Evolutionary conservation across 2,113 vertebrate genomes (phyloP).

Genomic region (Alethe castanea): DNA sequence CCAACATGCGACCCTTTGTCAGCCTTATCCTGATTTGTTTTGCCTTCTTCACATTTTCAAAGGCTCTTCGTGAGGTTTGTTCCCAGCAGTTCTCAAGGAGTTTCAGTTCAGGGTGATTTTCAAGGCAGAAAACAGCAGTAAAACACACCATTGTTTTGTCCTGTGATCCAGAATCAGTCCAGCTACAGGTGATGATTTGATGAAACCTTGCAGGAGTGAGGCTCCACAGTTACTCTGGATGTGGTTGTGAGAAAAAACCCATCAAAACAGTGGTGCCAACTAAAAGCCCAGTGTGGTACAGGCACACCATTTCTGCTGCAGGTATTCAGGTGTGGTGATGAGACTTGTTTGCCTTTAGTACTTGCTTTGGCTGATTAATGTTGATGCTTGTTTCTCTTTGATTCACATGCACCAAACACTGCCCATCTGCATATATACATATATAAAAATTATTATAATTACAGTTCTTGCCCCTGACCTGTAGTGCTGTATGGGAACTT

Average conservation of each 20-base stretch:
- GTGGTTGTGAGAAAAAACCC: background rate
- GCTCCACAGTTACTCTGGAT: background rate
- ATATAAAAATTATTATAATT: too few relatives aligned
- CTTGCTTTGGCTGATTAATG: background rate
- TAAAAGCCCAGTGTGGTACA: background rate
- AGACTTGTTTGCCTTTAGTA: background rate
- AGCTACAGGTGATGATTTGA: background rate
- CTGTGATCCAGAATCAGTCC: background rate
- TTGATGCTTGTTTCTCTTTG: background rate
- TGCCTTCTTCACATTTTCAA: background rate
- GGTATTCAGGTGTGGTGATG: background rate
- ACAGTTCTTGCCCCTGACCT: background rate
- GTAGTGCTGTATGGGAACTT: background rate
- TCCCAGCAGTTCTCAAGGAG: background rate
- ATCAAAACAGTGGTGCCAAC: background rate
- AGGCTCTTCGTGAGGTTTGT: background rate
- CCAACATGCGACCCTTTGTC: background rate
- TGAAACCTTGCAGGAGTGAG: background rate
- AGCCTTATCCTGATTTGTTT: background rate
- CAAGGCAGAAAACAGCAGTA: background rate
- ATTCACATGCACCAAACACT: background rate
- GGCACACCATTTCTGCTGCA: background rate
- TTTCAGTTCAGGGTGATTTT: background rate
- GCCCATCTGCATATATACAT: accelerated
- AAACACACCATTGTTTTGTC: background rate